phyloP scores from a whole-genome alignment of 2,797 vertebrate species.

The Labeo calbasu region DNA sequence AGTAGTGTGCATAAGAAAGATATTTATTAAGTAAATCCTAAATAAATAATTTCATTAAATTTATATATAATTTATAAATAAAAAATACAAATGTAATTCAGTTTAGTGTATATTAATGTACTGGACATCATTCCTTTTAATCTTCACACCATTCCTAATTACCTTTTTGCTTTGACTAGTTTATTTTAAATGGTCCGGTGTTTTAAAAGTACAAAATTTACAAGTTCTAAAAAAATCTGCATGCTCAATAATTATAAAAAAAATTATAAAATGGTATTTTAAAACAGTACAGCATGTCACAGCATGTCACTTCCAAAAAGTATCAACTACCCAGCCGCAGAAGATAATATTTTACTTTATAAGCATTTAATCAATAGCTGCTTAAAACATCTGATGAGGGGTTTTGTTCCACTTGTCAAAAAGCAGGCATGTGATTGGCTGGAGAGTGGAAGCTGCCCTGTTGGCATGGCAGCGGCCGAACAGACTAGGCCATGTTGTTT shows the following conservation, averaged over 20 bases:
- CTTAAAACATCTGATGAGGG: slow-evolving; percentile 52
- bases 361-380: slow-evolving; percentile 44
- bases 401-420: slow-evolving; percentile 65
- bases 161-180: background rate
- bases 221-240: background rate
- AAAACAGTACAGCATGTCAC: background rate
- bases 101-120: background rate
- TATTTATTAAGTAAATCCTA: too few species aligned
- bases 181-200: background rate
- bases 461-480: slow-evolving; percentile 62
- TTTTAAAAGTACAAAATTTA: background rate
- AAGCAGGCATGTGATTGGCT: slow-evolving; percentile 58
- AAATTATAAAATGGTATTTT: background rate
- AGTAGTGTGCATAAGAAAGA: background rate
- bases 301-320: background rate
- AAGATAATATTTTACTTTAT: slow-evolving; percentile 15
- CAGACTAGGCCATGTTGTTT: slow-evolving; percentile 61
- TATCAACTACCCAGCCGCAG: background rate
- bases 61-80: background rate
- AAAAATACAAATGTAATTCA: background rate
- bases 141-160: background rate
- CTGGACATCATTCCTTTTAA: background rate
- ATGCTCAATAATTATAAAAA: background rate
- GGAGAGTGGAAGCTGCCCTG: slow-evolving; percentile 53
- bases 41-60: background rate